Evolutionary conservation across 2,113 vertebrate species (phyloP), one percentile per base, ranked within the genome.

Genomic region (Gavia stellata): DNA sequence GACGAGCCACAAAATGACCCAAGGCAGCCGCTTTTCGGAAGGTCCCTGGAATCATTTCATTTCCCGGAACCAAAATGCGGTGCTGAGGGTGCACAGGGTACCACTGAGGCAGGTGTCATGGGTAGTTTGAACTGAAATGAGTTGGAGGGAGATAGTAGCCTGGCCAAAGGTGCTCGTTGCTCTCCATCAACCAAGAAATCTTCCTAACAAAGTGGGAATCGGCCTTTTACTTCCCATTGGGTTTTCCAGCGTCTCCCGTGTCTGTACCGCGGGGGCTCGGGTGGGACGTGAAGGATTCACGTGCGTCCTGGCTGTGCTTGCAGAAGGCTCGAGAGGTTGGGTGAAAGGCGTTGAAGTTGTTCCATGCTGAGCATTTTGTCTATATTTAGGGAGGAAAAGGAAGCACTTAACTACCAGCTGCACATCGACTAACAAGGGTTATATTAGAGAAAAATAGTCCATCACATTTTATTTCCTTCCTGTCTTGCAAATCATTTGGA

Each of bases 361-460:
- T 91, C 86, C 81, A 29, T 82, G 84, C 93, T 96, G 93, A 95
- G 94, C 70, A 40, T 44, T 83, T 88, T 15, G 14, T 90, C 96
- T 96, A 79, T 96, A 95, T 97, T 96, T 96, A 97, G 96, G 90
- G 94, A 97, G 92, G 90, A 91, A 92, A 45, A 96, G 94, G 96
- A 97, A 96, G 93, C 96, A 96, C 96, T 96, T 95, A 68, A 86
- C 24, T 90, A 38, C 92, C 96, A 96, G 96, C 96, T 95, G 96
- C 93, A 92, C 71, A 77, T 92, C 8, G 16, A 58, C 85, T 85
- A 66, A 86, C 77, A 47, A 75, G 92, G 86, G 86, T 42, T 63
- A 36, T 31, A 74, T 70, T 66, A 83, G 77, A 79, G 56, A 90
- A 95, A 90, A 55, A 78, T 73, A 78, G 86, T 53, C 90, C 80